Base-by-base conservation (phyloP, 2,888 invertebrate genomes). In the Campaea margaritaria region DNA sequence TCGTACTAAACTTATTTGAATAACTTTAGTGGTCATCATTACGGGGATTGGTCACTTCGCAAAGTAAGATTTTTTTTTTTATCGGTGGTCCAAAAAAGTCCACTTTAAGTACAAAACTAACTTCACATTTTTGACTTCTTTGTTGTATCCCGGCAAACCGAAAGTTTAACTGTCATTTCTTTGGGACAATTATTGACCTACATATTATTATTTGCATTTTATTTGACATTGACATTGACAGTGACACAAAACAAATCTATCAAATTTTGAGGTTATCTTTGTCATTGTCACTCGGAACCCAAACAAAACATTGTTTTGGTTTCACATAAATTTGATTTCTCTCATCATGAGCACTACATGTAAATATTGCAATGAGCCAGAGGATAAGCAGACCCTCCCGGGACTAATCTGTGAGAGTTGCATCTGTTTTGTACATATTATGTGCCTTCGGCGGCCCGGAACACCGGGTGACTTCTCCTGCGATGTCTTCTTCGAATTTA, bases 401-500 rank as follows among this genome's bases (percentile, higher is more conserved):
- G 95, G 94, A 16, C 81, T 96, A 44, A 84, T 91, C 49, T 96
- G 96, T 74, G 83, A 85, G 34, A 84, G 77, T 34, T 96, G 96
- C 74, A 78, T 88, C 7, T 82, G 85, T 64, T 93, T 91, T 67
- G 94, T 96, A 10, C 96, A 96, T 76, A 80, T 95, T 13, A 85
- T 89, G 21, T 97, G 97, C 75, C 84, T 96, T 34, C 93, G 93
- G 66, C 89, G 94, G 21, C 94, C 94, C 0, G 93, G 94, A 10
- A 94, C 96, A 0, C 96, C 96, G 0, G 95, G 95, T 0, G 95
- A 95, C 63, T 92, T 96, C 12, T 78, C 93, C 0, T 96, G 96
- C 10, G 97, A 97, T 90, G 93, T 96, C 3, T 97, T 96, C 81
- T 97, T 96, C 68, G 93, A 94, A 65, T 95, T 95, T 60, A 94